Evolutionary conservation across 2,888 invertebrate species (phyloP).

Genomic region (Pherbina coryleti): DNA sequence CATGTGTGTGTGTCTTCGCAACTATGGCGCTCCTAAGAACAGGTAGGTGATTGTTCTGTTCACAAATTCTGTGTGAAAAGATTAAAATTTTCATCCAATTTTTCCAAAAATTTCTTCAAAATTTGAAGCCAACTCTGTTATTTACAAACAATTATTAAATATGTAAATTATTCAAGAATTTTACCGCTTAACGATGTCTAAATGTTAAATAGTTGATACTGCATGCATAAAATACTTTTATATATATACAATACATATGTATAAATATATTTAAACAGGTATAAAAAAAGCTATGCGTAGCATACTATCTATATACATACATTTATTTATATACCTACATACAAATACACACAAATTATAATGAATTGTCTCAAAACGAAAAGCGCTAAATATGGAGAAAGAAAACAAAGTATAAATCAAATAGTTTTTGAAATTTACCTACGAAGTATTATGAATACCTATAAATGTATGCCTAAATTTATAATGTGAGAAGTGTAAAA

Average conservation of each 20-base stretch:
- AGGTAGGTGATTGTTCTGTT: too few species aligned
- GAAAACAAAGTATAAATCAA: not conserved
- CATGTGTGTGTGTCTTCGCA: too few species aligned
- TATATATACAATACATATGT: not conserved
- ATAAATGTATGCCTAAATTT: slow-evolving; percentile 29
- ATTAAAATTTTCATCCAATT: not conserved
- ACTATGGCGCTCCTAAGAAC: too few species aligned
- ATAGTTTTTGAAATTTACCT: not conserved
- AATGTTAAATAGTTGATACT: slow-evolving; percentile 29
- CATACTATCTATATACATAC: slow-evolving; percentile 2
- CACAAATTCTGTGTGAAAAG: too few species aligned
- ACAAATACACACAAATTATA: not conserved
- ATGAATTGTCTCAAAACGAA: not conserved
- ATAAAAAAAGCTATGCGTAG: not conserved
- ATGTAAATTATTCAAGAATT: slow-evolving; percentile 8
- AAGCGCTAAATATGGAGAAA: not conserved
- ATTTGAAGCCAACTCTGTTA: not conserved
- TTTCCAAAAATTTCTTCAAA: not conserved
- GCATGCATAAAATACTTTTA: slow-evolving; percentile 25
- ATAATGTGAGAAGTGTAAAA: slow-evolving; percentile 18
- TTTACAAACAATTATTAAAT: not conserved
- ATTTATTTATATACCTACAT: not conserved
- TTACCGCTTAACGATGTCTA: slow-evolving; percentile 21
- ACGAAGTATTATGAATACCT: slow-evolving; percentile 21
- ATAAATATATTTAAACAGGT: slow-evolving; percentile 3